Evolutionary conservation across 2,797 vertebrate genomes (phyloP).

Genomic region (Acipenser oxyrinchus): DNA sequence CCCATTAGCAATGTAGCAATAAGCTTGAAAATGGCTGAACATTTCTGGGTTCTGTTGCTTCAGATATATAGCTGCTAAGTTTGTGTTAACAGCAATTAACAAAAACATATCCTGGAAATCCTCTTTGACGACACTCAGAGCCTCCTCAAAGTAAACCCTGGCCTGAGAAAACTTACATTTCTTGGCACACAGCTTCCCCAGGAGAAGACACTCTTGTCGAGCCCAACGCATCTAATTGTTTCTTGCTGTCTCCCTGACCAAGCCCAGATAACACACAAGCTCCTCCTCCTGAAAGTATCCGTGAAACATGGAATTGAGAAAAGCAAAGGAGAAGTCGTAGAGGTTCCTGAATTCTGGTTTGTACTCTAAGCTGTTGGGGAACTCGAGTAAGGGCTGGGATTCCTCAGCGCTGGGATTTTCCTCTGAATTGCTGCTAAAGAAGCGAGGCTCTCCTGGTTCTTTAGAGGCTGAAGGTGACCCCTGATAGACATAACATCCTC

Average conservation of each 20-base stretch:
- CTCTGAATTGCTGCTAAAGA: constrained; percentile 41
- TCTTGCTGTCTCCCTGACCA: constrained; percentile 69
- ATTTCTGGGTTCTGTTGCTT: constrained; percentile 73
- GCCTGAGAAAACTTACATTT: constrained; percentile 84
- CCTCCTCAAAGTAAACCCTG: constrained; percentile 84
- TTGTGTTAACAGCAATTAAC: constrained; percentile 65
- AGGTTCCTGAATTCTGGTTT: constrained; percentile 48
- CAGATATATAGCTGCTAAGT: constrained; percentile 69
- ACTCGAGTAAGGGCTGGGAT: constrained; percentile 49
- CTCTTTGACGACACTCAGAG: constrained; percentile 56
- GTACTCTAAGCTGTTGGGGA: constrained; percentile 54
- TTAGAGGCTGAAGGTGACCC: background rate
- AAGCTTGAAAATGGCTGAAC: constrained; percentile 57
- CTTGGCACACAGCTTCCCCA: constrained; percentile 73
- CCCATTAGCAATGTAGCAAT: constrained; percentile 67
- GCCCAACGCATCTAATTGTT: constrained; percentile 65
- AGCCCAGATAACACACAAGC: no score
- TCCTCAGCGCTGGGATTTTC: constrained; percentile 34
- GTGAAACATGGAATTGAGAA: no score
- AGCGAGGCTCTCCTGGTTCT: constrained; percentile 24
- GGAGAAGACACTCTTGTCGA: constrained; percentile 66
- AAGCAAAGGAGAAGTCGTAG: constrained; percentile 57
- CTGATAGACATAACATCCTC: background rate
- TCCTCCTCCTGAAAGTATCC: no score
- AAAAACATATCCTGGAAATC: constrained; percentile 66